These are phyloP conservation scores for Lissonota sp. DNA, from an alignment of 2,888 invertebrate genomes.

Conservation along the genomic window DNA sequence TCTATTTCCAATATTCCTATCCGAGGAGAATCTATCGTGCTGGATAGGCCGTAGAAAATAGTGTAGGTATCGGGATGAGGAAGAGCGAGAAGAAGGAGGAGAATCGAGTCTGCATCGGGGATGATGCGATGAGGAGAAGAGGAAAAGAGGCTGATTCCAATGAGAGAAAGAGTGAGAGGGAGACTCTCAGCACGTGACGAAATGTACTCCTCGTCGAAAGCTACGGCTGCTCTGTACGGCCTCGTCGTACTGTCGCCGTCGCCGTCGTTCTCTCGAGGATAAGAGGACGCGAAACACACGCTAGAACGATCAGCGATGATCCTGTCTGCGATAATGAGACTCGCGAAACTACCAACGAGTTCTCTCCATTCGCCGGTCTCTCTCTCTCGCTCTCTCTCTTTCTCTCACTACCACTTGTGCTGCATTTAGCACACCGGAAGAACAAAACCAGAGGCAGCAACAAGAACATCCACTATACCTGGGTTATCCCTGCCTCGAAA, in stretches of 20 bases:
- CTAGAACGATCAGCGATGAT: constrained; percentile 57
- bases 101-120: no score
- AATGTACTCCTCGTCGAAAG: constrained; percentile 39
- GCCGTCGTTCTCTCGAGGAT: no score
- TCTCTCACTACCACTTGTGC: constrained; percentile 9
- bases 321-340: constrained; percentile 60
- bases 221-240: not conserved
- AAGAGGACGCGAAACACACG: constrained; percentile 39
- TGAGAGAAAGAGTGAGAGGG: constrained; percentile 13
- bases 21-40: constrained; percentile 22
- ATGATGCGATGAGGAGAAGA: no score
- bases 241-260: no score
- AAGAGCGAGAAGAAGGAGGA: no score
- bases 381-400: constrained; percentile 2
- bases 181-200: constrained; percentile 56
- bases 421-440: constrained; percentile 42
- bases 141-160: not conserved
- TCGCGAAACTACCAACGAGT: constrained; percentile 29
- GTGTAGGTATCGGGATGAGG: constrained; percentile 43
- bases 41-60: constrained; percentile 7
- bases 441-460: constrained; percentile 31
- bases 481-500: not conserved
- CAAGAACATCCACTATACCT: constrained; percentile 32
- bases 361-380: constrained; percentile 16
- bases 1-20: constrained; percentile 79